A percentile compares a stretch with the other conserved stretches of the same genome.
Conservation (phyloP, 2,888 invertebrate genomes). For the Zaprionus obscuricornis region DNA sequence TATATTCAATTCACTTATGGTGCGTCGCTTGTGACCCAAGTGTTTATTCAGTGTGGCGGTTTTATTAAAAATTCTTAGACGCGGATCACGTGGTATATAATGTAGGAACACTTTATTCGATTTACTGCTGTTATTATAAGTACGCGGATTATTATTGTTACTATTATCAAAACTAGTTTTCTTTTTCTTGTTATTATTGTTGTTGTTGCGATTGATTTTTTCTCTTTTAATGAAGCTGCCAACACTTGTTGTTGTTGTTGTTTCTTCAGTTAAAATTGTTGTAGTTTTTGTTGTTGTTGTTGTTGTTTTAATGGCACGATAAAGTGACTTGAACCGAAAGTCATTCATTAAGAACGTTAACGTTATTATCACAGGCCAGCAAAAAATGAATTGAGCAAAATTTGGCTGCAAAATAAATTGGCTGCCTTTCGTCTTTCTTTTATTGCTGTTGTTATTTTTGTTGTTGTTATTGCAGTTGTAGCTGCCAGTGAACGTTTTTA, state of each 20-base stretch:
- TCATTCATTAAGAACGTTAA: constrained; percentile 83
- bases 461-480: constrained; percentile 48
- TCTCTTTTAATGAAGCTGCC: constrained; percentile 36
- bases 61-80: constrained; percentile 79
- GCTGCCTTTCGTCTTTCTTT: constrained; percentile 25
- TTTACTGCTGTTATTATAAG: constrained; percentile 81
- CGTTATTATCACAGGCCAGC: constrained; percentile 75
- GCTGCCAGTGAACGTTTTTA: constrained; percentile 55
- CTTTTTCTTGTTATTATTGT: constrained; percentile 24
- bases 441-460: constrained; percentile 18
- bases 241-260: constrained; percentile 31
- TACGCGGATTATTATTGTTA: constrained; percentile 77
- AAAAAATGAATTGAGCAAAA: constrained; percentile 56
- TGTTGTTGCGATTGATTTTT: constrained; percentile 32
- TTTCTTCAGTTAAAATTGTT: constrained; percentile 28
- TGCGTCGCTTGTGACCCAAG: constrained; percentile 52
- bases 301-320: constrained; percentile 60
- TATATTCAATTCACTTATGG: constrained; percentile 76
- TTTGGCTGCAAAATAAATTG: constrained; percentile 36
- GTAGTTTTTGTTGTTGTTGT: constrained; percentile 38
- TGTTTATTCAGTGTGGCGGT: constrained; percentile 77
- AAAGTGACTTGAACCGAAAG: constrained; percentile 80
- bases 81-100: constrained; percentile 83
- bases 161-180: constrained; percentile 49
- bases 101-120: constrained; percentile 83